phyloP scores from a whole-genome alignment of 2,797 vertebrate genomes.

The Rhodeus uyekii region DNA sequence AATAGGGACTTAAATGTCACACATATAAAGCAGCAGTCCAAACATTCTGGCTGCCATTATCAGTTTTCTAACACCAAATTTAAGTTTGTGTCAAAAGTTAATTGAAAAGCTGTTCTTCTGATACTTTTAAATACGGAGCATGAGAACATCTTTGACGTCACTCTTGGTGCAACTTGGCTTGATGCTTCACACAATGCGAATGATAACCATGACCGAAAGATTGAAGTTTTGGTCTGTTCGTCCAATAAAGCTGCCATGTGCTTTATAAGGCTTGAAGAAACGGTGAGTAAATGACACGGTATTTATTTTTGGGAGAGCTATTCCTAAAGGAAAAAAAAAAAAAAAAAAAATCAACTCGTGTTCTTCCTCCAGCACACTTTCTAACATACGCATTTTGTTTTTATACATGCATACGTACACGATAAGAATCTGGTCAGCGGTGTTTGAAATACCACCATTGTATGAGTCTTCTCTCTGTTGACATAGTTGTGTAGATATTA shows the following conservation, averaged over 20 bases:
- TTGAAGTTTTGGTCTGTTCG: neutral
- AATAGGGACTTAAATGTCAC: neutral
- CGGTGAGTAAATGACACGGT: neutral
- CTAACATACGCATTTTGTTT: too few species aligned
- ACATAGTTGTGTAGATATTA: constrained; percentile 68
- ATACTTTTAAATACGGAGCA: neutral
- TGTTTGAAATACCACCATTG: constrained; percentile 56
- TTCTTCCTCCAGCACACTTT: neutral
- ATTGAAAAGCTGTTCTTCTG: neutral
- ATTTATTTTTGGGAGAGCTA: neutral
- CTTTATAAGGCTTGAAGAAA: neutral
- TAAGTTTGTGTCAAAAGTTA: too few species aligned
- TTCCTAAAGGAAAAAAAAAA: neutral
- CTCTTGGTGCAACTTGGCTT: neutral
- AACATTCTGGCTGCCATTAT: neutral
- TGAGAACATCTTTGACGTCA: neutral
- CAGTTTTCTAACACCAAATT: neutral
- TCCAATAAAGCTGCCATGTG: neutral
- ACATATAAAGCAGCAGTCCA: neutral
- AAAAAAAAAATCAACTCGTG: neutral
- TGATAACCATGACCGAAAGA: neutral
- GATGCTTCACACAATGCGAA: neutral
- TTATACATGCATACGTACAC: neutral
- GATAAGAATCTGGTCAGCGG: constrained; percentile 47
- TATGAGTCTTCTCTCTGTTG: constrained; percentile 71